phyloP scores from a whole-genome alignment of 2,797 vertebrate species.

The Buphagus erythrorhynchus region DNA sequence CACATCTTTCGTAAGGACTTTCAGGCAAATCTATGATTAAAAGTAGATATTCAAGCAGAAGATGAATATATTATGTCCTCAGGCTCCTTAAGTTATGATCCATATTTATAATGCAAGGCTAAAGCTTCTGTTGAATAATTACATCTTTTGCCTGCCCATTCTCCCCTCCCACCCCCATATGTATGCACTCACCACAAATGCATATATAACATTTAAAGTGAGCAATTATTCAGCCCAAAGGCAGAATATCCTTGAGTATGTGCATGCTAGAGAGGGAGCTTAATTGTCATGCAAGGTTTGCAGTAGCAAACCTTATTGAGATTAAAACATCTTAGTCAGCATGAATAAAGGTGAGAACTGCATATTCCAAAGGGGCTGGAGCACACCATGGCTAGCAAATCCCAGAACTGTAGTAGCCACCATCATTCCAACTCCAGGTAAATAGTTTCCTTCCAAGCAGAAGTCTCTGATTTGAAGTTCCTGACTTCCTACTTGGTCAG shows the following conservation, averaged over 20 bases:
- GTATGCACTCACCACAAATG: neutral
- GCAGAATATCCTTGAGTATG: neutral
- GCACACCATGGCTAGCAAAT: neutral
- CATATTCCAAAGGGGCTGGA: neutral
- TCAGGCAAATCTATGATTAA: conserved; percentile 4
- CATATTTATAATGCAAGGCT: conserved; percentile 68
- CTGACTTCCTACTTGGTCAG: neutral
- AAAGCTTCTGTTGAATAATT: conserved; percentile 36
- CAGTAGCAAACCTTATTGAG: neutral
- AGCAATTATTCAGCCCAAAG: neutral
- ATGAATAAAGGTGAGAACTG: neutral
- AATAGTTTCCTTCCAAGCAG: neutral
- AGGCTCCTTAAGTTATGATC: conserved; percentile 52
- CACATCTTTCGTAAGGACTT: neutral
- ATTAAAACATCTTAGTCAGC: neutral
- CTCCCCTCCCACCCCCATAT: neutral
- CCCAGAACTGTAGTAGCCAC: neutral
- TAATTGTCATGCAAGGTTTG: neutral
- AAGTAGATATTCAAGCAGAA: conserved; percentile 54
- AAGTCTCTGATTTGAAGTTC: neutral
- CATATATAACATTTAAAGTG: neutral
- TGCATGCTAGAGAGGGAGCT: neutral
- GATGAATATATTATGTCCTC: conserved; percentile 34
- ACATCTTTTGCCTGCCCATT: neutral
- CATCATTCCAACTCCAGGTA: neutral